These are phyloP conservation scores for Capromys pilorides DNA, from an alignment of 2,797 vertebrate species.

Conservation along the genomic window DNA sequence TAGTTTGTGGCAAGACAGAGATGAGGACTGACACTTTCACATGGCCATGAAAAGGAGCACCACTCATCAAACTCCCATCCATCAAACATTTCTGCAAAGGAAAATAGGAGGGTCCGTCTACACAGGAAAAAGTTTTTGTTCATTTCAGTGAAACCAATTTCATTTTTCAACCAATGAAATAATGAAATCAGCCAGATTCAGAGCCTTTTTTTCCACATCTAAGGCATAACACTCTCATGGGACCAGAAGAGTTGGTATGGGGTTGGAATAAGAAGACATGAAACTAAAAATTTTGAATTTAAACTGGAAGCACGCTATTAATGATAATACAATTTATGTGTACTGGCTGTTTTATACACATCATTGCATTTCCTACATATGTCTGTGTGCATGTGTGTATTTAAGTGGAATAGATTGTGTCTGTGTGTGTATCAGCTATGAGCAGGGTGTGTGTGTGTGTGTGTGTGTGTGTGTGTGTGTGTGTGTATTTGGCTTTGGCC, in stretches of 20 bases:
- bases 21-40: slow-evolving; percentile 49
- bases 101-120: background rate
- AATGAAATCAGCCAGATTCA: slow-evolving; percentile 65
- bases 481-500: background rate
- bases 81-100: slow-evolving; percentile 71
- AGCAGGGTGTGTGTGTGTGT: background rate
- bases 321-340: background rate
- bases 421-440: background rate
- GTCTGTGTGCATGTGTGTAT: background rate
- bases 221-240: background rate
- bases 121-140: slow-evolving; percentile 54
- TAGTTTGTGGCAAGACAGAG: background rate
- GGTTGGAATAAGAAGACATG: background rate
- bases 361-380: background rate
- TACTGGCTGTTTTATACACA: background rate
- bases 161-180: slow-evolving; percentile 67
- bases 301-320: slow-evolving; percentile 2
- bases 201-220: background rate
- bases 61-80: slow-evolving; percentile 13
- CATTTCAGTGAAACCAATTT: slow-evolving; percentile 59
- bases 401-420: background rate
- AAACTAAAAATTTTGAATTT: slow-evolving; percentile 42
- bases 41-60: background rate
- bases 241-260: background rate
- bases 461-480: background rate